Base-by-base conservation (phyloP, 1,140 invertebrate species). In the Potamilus streckersoni region DNA sequence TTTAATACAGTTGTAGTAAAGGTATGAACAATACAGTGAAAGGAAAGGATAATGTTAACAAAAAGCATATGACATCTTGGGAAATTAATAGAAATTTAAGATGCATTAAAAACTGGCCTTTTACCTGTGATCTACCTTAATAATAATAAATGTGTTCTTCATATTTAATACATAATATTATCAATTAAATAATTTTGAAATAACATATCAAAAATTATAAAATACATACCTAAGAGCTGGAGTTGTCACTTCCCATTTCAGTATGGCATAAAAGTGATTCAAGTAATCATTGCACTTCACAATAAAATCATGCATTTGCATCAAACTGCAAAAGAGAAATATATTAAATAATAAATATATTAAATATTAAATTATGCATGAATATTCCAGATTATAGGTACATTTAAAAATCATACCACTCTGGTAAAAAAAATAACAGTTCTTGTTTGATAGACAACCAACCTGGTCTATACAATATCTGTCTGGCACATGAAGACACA, bases 291-390 rank as follows among this genome's bases (percentile, higher is more conserved):
- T 85, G 71, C 84, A 83, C 55, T 84, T 84, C n/a, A 82, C 59
- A 17, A 85, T 73, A 79, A 85, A 85, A 69, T 85, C 82, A 76
- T 85, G 83, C 81, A 85, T 84, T 69, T 85, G 79, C 75, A 84
- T 83, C 72, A 85, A 76, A 70, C 84, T 85, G 81, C n/a, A 83
- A 79, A 56, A 72, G 19, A 76, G 73, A 11, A 66, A 56, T 61
- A 27, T 62, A 11, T 20, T 4, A 71, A n/a, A 58, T 17, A 55
- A 0, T 68, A 38, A 3, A n/a, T 38, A 15, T 62, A 11, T 20
- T 16, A 62, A n/a, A 58, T 17, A 55, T n/a, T 68, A 38, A 3
- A n/a, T 38, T 49, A 14, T 38, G 38, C 55, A 68, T 68, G 16
- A 23, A 31, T 23, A 67, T 67, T 38, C 38, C 65, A 67, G 38